Evolutionary conservation across 2,888 invertebrate genomes (phyloP), one percentile per base, ranked within the genome.

Genomic region (Cephus pulcher): DNA sequence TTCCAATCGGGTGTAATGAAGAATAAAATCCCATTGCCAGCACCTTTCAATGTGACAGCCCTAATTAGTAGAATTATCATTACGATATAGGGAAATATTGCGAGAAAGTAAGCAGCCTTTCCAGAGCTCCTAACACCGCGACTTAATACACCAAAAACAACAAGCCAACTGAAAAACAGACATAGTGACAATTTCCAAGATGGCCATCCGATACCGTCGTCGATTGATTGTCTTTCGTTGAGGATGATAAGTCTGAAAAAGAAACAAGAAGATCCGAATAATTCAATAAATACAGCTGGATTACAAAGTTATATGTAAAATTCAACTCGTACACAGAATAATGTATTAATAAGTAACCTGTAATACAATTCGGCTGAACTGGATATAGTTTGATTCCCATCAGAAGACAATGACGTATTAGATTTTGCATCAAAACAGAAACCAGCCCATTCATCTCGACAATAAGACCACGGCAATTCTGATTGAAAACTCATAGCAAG

Each of bases 71-170:
- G 92, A 56, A 94, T 94, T 79, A 96, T 92, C 91, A 97, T 94
- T 76, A 97, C 95, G 9, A 96, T 93, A 87, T 96, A 97, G 0
- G 97, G 97, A 89, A 97, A 97, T 3, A 97, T 91, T 0, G 98
- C 98, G n/a, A 98, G 95, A 91, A 98, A 96, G 91, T 98, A 98
- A 0, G 97, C 95, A 0, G 95, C 96, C 91, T 96, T 96, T 74
- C 97, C 96, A 0, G 96, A 95, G 86, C 95, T 96, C 90, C 95
- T 95, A 1, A 96, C 95, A 12, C 96, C 96, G 81, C 93, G 94
- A 30, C 95, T 93, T 74, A 96, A 94, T 76, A 96, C 95, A 11
- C 94, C 84, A 87, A 95, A 96, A 69, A 96, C 94, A 1, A 94
- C 89, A 4, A 94, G 76, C 96, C 96, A 97, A 0, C 96, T 93